Evolutionary conservation across 1,140 invertebrate genomes (phyloP), one percentile per base, ranked within the genome.

Genomic region (Solenopsis invicta): DNA sequence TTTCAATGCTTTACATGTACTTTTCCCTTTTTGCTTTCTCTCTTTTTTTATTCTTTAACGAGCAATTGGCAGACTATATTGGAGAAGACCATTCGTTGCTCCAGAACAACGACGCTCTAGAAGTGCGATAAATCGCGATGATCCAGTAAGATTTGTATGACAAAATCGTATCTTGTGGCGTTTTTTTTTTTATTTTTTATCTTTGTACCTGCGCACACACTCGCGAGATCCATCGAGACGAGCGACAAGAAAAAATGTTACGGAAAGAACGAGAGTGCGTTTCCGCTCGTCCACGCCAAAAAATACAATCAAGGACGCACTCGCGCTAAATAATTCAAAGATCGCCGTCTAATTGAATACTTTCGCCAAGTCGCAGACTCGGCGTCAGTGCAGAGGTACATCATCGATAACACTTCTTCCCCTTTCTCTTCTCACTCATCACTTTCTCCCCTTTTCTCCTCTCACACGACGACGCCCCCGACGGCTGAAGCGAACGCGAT

Each of bases 151-250:
- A 67, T 67, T 48, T 52, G 62, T 80, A 69, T 69, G 62, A 80
- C 77, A 69, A 80, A 56, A 50, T 69, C 48, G 21, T 82, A 59
- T 56, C 59, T 71, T 82, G 78, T 72, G 67, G 67, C 80, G 69
- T 69, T 67, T 52, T 37, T 48, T 29, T 29, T 67, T 67, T 8
- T 37, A 2, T 80, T 29, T 52, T 59, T 82, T 74, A 69, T 59
- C 34, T 82, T 82, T 82, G 80, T 82, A 82, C 80, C 80, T 82
- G 80, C 80, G 80, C 80, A 41, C 59, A 48, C 21, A 82, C 80
- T 34, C 67, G 67, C 80, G 80, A 82, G 67, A 82, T 82, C 67
- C 80, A 82, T 82, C 80, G 80, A 74, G 67, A 82, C 80, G 67
- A 82, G 80, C 80, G 54, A 82, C 67, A 74, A 82, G 67, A 82